Percentiles rank a stretch among this genome's conserved stretches.
Conservation (phyloP, 2,888 invertebrate genomes). For the Drosophila melanocephala region DNA sequence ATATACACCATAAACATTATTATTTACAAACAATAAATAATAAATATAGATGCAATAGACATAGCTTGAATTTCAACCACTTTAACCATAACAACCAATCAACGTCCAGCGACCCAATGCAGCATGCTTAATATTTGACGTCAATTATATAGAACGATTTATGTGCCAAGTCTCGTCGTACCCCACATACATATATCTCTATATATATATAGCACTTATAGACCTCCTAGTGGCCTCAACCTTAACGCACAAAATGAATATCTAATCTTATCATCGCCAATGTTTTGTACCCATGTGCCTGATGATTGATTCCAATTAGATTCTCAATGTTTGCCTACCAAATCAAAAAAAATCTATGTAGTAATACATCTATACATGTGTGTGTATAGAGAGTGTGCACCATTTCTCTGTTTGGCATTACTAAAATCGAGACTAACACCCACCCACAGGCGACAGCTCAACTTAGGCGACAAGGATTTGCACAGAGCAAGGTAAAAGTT, state of each 20-base stretch:
- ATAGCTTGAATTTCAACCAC: not conserved
- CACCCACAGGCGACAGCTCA: conserved; percentile 76
- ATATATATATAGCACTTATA: conserved; percentile 14
- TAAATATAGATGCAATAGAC: not conserved
- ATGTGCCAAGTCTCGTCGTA: conserved; percentile 32
- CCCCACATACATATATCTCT: not conserved
- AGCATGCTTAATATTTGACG: conserved; percentile 50
- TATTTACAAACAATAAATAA: conserved; percentile 4
- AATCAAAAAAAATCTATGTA: conserved; percentile 33
- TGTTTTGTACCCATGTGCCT: conserved; percentile 34
- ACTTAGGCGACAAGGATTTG: conserved; percentile 82
- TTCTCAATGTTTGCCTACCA: conserved; percentile 37
- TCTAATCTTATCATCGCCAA: conserved; percentile 72
- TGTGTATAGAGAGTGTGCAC: conserved; percentile 42
- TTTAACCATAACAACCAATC: not conserved
- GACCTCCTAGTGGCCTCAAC: conserved; percentile 40
- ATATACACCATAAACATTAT: not conserved
- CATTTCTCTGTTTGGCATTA: conserved; percentile 61
- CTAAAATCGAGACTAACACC: conserved; percentile 67
- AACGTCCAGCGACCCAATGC: conserved; percentile 14
- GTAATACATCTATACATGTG: conserved; percentile 10
- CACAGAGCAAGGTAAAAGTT: conserved; percentile 80
- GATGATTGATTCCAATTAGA: conserved; percentile 69
- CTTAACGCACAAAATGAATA: conserved; percentile 48
- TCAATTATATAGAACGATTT: conserved; percentile 36